A percentile compares a stretch with the other conserved stretches of the same genome.
Conservation (phyloP, 2,888 invertebrate species). For the Prionchulus punctatus region DNA sequence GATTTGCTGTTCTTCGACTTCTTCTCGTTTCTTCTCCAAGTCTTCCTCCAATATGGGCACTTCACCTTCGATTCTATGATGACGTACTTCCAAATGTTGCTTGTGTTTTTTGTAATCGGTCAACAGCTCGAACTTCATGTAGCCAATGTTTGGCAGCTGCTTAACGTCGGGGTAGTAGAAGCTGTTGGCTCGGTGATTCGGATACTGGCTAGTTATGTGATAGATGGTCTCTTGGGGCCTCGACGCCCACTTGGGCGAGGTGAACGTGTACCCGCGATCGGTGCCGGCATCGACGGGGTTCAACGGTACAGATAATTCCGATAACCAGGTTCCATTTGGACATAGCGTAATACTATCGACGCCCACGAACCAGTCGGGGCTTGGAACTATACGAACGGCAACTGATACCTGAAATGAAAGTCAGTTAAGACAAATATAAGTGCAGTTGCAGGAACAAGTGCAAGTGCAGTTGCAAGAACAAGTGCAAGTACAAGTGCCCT, state of each 20-base stretch:
- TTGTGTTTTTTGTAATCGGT: background rate
- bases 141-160: conserved; percentile 70
- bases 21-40: background rate
- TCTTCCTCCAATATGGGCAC: background rate
- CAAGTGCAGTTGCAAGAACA: no score
- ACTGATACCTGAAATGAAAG: conserved; percentile 9
- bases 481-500: no score
- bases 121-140: conserved; percentile 42
- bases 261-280: conserved; percentile 86
- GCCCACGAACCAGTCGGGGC: conserved; percentile 83
- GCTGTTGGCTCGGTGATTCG: conserved; percentile 77
- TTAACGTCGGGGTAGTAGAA: conserved; percentile 80
- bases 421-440: no score
- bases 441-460: no score
- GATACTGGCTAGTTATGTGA: conserved; percentile 69
- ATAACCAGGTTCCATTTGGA: conserved; percentile 75
- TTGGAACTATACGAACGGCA: conserved; percentile 57
- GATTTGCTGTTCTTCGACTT: conserved; percentile 4
- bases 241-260: conserved; percentile 87
- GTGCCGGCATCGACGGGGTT: conserved; percentile 82
- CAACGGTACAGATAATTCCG: conserved; percentile 72
- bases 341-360: conserved; percentile 78
- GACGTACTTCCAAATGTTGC: background rate
- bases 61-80: background rate
- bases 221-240: conserved; percentile 72